These are phyloP conservation scores for Petrocephalus sullivani DNA, from an alignment of 2,797 vertebrate genomes.

Conservation along the genomic window DNA sequence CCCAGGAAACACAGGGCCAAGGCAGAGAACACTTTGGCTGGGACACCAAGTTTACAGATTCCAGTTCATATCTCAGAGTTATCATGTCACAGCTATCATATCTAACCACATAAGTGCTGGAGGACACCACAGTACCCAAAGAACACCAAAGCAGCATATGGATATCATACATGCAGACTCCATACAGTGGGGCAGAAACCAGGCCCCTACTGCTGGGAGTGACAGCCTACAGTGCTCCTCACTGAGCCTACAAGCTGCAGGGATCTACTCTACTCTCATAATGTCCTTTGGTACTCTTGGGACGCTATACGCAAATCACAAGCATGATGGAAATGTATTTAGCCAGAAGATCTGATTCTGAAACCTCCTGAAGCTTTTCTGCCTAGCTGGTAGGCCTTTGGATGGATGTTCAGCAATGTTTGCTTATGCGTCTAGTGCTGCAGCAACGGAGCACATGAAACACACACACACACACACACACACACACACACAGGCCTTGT, in stretches of 20 bases:
- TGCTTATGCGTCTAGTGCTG: not conserved
- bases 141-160: not conserved
- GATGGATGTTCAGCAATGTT: not conserved
- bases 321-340: not conserved
- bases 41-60: not conserved
- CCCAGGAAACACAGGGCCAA: not conserved
- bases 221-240: not conserved
- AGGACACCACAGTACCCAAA: not conserved
- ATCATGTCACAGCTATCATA: not conserved
- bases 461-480: not conserved
- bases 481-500: not conserved
- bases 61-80: not conserved
- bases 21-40: not conserved
- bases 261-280: not conserved
- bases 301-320: not conserved
- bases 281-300: not conserved
- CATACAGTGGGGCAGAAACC: not conserved
- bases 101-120: not conserved
- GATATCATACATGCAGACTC: not conserved
- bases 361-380: not conserved
- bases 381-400: too few species aligned
- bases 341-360: not conserved
- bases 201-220: not conserved
- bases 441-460: not conserved
- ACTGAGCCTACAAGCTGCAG: not conserved